Evolutionary conservation across 2,797 vertebrate species (phyloP), one percentile per base, ranked within the genome.

Genomic region (Meda fulgida): DNA sequence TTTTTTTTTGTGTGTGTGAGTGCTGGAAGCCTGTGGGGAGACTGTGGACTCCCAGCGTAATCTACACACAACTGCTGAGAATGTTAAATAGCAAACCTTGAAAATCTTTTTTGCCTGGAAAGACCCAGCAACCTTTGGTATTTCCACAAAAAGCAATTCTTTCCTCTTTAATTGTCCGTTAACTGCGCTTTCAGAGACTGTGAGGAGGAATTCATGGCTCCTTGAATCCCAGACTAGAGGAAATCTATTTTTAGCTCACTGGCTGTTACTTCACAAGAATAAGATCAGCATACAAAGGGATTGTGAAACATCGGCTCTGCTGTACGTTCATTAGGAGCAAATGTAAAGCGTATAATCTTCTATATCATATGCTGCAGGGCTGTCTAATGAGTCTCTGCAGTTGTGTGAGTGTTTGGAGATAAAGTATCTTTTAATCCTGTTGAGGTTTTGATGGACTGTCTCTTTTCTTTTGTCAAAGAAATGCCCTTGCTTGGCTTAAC

Each of bases 381-480:
- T 43, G 10, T 82, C 70, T 80, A 84, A 85, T 67, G 55, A 72
- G 14, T 75, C 78, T 75, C 72, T 55, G 85, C 53, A 53, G 77
- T 63, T 69, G n/a, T 58, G 46, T 66, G 66, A 46, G 55, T 67
- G 38, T 31, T 67, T 78, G 78, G 85, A 90, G 87, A 81, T 86
- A 78, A 81, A 80, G 78, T 79, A 85, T 89, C 53, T 83, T 88
- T 89, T 81, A 81, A 90, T 92, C 91, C 85, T 91, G 89, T 86
- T 91, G 81, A 90, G 91, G 90, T 88, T 93, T 86, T 87, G 78
- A 92, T 92, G 90, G 85, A 65, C 86, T 85, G 87, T 89, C 89
- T 89, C 65, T 87, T 88, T 89, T 92, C 86, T 86, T 84, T 71
- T 88, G 90, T 86, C 87, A 89, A 91, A 92, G 93, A 92, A 92